phyloP scores from a whole-genome alignment of 2,113 vertebrate genomes.

The Oxygymnocypris stewartii region DNA sequence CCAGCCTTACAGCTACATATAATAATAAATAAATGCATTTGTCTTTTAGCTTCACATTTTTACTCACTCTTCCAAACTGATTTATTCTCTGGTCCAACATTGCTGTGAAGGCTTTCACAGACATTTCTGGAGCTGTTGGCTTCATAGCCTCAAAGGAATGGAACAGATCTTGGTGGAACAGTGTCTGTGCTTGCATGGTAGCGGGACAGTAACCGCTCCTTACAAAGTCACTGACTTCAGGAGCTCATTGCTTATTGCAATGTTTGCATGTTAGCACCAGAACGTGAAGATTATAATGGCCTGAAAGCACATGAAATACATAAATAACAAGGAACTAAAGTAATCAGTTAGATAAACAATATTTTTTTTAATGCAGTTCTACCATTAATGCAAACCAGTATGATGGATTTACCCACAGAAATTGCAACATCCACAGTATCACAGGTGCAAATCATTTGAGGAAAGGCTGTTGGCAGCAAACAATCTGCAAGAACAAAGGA shows the following conservation, averaged over 20 bases:
- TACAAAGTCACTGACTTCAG: constrained; percentile 11
- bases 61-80: constrained; percentile 33
- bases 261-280: constrained; percentile 17
- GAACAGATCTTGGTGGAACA: constrained; percentile 32
- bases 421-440: constrained; percentile 6
- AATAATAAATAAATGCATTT: background rate
- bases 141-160: constrained; percentile 26
- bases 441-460: background rate
- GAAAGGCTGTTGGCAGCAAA: constrained; percentile 22
- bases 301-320: constrained; percentile 9
- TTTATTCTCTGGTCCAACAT: constrained; percentile 28
- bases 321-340: background rate
- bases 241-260: constrained; percentile 29
- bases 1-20: background rate
- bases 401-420: background rate
- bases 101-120: background rate
- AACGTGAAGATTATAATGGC: background rate
- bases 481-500: background rate
- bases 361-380: background rate
- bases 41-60: constrained; percentile 7
- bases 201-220: background rate
- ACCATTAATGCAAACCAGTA: constrained; percentile 17
- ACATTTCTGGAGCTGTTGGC: constrained; percentile 33
- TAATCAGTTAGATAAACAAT: constrained; percentile 1
- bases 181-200: constrained; percentile 19